These are phyloP conservation scores for Ganaspis sp. DNA, from an alignment of 1,140 invertebrate genomes.

Conservation along the genomic window DNA sequence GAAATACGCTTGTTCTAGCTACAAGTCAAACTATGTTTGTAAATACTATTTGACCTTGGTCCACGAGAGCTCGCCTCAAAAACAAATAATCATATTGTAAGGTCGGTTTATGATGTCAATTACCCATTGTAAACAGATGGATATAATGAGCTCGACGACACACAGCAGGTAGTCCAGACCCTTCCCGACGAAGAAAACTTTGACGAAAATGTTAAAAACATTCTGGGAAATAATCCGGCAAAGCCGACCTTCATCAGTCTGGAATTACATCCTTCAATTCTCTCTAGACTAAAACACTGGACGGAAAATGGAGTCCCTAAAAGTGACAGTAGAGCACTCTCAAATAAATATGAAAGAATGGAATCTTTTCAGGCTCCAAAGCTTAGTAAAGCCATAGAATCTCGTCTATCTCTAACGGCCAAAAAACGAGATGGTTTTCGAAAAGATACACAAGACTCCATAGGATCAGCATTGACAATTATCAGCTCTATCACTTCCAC, in stretches of 20 bases:
- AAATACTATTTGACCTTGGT: background rate
- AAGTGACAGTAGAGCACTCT: constrained; percentile 30
- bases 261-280: constrained; percentile 37
- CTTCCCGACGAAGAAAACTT: constrained; percentile 28
- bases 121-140: constrained; percentile 3
- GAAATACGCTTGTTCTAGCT: background rate
- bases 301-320: constrained; percentile 30
- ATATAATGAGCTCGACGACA: background rate
- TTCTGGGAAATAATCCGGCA: constrained; percentile 44
- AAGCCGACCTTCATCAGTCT: constrained; percentile 33
- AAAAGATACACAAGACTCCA: constrained; percentile 1
- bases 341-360: constrained; percentile 36
- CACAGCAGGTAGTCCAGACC: background rate
- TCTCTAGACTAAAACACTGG: constrained; percentile 38
- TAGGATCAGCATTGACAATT: constrained; percentile 1
- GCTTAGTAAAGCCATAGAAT: constrained; percentile 37
- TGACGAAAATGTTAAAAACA: constrained; percentile 32
- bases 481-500: constrained; percentile 12
- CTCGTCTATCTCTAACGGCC: constrained; percentile 26
- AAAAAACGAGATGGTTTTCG: constrained; percentile 37
- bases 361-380: constrained; percentile 31
- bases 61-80: no score
- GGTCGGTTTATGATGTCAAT: background rate
- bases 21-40: background rate
- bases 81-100: background rate